These are phyloP conservation scores for Acrocera orbiculus DNA, from an alignment of 2,888 invertebrate species.

Conservation along the genomic window DNA sequence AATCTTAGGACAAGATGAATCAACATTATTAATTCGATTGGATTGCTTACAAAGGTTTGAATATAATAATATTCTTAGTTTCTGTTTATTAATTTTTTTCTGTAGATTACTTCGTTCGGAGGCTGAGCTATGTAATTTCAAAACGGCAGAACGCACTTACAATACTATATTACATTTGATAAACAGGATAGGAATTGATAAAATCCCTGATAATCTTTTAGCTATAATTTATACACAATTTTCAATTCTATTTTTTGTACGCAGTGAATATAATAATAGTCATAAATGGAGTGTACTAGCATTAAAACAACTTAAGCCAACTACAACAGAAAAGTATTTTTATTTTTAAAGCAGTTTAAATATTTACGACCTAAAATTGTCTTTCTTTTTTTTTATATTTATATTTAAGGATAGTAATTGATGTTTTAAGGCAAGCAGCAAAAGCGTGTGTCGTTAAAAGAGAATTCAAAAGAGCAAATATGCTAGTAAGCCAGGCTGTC, in stretches of 20 bases:
- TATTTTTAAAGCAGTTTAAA: not conserved
- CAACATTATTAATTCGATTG: conserved; percentile 47
- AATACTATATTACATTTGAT: conserved; percentile 38
- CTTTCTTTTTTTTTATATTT: conserved; percentile 3
- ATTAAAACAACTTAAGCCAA: conserved; percentile 43
- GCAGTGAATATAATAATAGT: conserved; percentile 70
- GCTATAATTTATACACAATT: conserved; percentile 70
- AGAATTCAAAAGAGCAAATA: conserved; percentile 62
- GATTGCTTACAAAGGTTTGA: conserved; percentile 72
- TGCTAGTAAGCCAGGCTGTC: conserved; percentile 68
- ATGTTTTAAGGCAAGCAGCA: conserved; percentile 70
- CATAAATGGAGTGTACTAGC: conserved; percentile 66
- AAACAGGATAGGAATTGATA: conserved; percentile 30
- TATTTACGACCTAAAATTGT: not conserved
- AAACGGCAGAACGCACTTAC: conserved; percentile 55
- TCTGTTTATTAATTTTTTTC: no score
- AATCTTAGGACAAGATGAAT: conserved; percentile 34
- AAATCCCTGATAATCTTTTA: conserved; percentile 32
- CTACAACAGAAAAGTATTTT: conserved; percentile 42
- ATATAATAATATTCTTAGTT: not conserved
- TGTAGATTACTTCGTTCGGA: conserved; percentile 69
- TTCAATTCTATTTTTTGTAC: conserved; percentile 63
- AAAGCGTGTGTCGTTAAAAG: conserved; percentile 83
- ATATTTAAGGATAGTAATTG: conserved; percentile 48
- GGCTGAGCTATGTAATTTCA: conserved; percentile 63